Evolutionary conservation across 1,140 invertebrate species (phyloP), one percentile per base, ranked within the genome.

Genomic region (Diuraphis noxia): DNA sequence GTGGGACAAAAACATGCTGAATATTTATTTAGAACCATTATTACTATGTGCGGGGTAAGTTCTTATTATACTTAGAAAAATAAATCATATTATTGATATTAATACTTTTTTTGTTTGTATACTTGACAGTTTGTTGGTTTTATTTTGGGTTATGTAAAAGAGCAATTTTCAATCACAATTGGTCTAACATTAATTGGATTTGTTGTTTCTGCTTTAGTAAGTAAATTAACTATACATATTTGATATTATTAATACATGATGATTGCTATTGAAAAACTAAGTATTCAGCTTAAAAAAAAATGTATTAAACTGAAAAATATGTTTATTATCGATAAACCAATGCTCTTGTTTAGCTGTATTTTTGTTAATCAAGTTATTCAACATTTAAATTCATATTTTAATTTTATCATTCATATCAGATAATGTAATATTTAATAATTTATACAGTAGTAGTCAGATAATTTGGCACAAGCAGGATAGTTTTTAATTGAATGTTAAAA

Each of bases 1-100:
- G 89, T 91, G 9, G 89, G 89, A 30, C 89, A 91, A 91, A 91
- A 91, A 91, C 89, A 91, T 82, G 77, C 89, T 30, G 89, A 91
- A 49, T 91, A 91, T 81, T 49, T 81, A 7, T 91, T 91, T 81
- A 91, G 89, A 91, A 91, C 41, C 21, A 91, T 91, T 52, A 91
- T 91, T 25, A 91, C 89, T 30, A 25, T 23, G 2, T 91, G 89
- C 40, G 89, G 89, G 2, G 89, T 91, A 82, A 91, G 89, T 52
- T 77, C 46, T 38, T 72, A 19, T 30, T 56, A 56, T 88, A 19
- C 8, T 21, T 63, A 40, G 6, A 38, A 40, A 56, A 63, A n/a
- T 40, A 30, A 25, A 56, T 56, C 1, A n/a, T n/a, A n/a, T 21
- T 52, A 21, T 88, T 40, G n/a, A 87, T 46, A 34, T 72, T 40